Conservation (phyloP, 2,888 invertebrate species). For the Drosophila bunnanda region DNA sequence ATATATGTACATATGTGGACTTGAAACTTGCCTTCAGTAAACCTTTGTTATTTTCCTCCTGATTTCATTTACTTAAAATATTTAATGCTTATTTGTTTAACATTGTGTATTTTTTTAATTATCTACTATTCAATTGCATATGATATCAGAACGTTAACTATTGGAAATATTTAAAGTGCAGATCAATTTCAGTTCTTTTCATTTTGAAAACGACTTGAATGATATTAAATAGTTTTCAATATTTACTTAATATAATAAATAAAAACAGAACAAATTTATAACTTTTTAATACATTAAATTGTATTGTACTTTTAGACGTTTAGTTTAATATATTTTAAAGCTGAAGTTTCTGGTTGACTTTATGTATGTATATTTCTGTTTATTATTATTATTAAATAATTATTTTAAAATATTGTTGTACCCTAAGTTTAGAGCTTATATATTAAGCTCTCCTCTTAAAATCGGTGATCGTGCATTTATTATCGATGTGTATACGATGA, state of each 20-base stretch:
- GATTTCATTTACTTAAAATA: too few relatives aligned
- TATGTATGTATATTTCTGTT: not conserved
- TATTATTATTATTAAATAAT: too few relatives aligned
- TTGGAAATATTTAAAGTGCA: too few relatives aligned
- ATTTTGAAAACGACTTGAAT: too few relatives aligned
- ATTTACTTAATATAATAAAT: not conserved
- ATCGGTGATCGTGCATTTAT: slow-evolving; percentile 47
- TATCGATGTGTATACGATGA: slow-evolving; percentile 15
- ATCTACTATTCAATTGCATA: too few relatives aligned
- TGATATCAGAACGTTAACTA: too few relatives aligned
- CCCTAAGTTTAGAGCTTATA: not conserved
- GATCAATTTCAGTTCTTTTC: too few relatives aligned
- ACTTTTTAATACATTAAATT: too few relatives aligned
- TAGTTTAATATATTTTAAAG: too few relatives aligned
- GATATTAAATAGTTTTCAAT: too few relatives aligned
- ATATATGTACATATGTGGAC: not conserved
- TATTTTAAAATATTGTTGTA: not conserved
- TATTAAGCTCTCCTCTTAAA: not conserved
- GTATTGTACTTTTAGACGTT: too few relatives aligned
- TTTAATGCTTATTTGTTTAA: not conserved
- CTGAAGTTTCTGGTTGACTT: too few relatives aligned
- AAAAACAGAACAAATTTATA: not conserved
- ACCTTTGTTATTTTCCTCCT: not conserved
- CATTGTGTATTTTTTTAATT: not conserved
- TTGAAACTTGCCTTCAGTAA: not conserved